Evolutionary conservation across 2,113 vertebrate species (phyloP).

Genomic region (Perca schrenkii): DNA sequence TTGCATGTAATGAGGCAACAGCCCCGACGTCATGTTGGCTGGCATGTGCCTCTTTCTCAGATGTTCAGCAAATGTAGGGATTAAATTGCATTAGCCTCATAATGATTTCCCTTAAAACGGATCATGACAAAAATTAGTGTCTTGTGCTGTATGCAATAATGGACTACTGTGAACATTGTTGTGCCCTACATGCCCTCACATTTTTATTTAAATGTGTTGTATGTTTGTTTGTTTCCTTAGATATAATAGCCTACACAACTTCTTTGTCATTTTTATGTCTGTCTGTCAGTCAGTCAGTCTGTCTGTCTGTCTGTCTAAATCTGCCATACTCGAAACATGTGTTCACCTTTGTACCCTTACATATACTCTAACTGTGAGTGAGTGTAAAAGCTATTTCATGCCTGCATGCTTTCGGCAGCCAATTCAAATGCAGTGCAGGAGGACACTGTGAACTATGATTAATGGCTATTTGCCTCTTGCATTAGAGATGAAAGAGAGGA

Average conservation of each 20-base stretch:
- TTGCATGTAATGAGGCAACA: conserved; percentile 72
- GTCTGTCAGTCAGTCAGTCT: too few species aligned
- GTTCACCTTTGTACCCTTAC: conserved; percentile 20
- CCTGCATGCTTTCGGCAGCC: conserved; percentile 48
- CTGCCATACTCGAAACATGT: neutral
- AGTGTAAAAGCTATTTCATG: conserved; percentile 66
- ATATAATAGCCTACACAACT: neutral
- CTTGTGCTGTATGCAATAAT: conserved; percentile 52
- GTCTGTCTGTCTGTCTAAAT: neutral
- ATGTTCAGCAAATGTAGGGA: conserved; percentile 66
- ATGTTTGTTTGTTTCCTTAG: neutral
- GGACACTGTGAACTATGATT: conserved; percentile 65
- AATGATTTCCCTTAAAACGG: conserved; percentile 78
- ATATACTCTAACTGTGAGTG: conserved; percentile 2
- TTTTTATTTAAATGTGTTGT: neutral
- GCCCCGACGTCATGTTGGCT: conserved; percentile 59
- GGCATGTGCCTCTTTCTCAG: conserved; percentile 63
- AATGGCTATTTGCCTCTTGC: conserved; percentile 68
- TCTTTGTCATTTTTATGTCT: neutral
- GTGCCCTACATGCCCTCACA: neutral
- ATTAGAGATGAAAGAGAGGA: conserved; percentile 65
- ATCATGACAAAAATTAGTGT: conserved; percentile 69
- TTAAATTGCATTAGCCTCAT: conserved; percentile 78
- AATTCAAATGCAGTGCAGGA: conserved; percentile 47
- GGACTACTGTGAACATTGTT: conserved; percentile 24